These are phyloP conservation scores for Nesidiocoris tenuis DNA, from an alignment of 2,888 invertebrate genomes.

Conservation along the genomic window DNA sequence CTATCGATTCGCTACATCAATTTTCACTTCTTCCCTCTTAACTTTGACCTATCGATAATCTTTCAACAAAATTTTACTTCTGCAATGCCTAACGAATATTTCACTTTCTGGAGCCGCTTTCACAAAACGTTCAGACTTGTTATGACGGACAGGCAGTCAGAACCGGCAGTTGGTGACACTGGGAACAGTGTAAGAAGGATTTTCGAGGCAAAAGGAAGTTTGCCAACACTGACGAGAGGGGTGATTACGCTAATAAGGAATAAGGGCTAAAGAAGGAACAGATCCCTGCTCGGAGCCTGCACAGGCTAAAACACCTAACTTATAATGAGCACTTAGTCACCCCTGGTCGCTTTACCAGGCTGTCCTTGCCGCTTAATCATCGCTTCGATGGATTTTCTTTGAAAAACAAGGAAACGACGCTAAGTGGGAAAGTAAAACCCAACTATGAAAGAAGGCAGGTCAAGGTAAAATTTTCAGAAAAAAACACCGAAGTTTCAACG, in stretches of 20 bases:
- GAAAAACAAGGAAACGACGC: background rate
- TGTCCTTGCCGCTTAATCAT: background rate
- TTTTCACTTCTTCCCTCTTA: too few species aligned
- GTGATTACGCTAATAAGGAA: background rate
- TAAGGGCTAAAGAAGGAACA: background rate
- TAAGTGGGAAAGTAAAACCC: background rate
- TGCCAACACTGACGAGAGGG: background rate
- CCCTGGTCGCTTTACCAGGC: background rate
- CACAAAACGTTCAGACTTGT: background rate
- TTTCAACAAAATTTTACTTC: too few species aligned
- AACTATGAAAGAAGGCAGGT: background rate
- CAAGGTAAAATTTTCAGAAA: background rate
- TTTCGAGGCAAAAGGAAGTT: background rate
- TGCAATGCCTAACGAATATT: too few species aligned
- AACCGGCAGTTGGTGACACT: background rate
- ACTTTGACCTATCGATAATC: too few species aligned
- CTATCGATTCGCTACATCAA: too few species aligned
- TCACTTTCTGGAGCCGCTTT: too few species aligned
- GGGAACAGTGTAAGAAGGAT: background rate
- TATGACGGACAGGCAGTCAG: background rate
- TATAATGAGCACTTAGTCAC: background rate
- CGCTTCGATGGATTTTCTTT: background rate
- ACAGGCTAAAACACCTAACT: background rate
- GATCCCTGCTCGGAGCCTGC: background rate
- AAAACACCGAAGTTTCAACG: background rate